Evolutionary conservation across 2,888 invertebrate species (phyloP), one percentile per base, ranked within the genome.

Genomic region (Tribolium freemani): DNA sequence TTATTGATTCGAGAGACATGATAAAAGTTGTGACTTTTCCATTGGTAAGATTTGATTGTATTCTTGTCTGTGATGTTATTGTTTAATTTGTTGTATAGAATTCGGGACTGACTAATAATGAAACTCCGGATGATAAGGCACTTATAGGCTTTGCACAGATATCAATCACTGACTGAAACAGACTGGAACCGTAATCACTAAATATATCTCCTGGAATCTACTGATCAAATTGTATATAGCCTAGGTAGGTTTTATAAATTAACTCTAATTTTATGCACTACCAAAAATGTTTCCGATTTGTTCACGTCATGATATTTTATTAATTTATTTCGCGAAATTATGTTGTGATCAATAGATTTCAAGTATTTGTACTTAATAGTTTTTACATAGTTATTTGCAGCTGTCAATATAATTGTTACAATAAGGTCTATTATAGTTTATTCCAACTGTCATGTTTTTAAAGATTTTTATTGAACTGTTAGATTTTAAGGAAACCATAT

Each of bases 111-210:
- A 90, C 89, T 75, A 90, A 91, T 63, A 94, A 93, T 81, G 96
- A 96, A 88, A 90, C 94, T 74, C 93, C 95, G 67, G 98, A 99
- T 87, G 98, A 99, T 87, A 96, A 96, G 84, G 94, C 97, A 51
- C 90, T 99, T 79, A 92, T 98, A 85, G 99, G 99, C 83, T 99
- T 93, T 90, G 99, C 99, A 86, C 98, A 99, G 89, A 94, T 99
- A 85, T 97, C 97, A 81, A 93, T 98, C 86, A 93, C 94, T 79
- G 96, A 96, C 90, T 96, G 83, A 83, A 81, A 81, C 67, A 77
- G 78, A 80, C 80, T 80, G 75, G 77, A 71, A 71, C 71, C 50
- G 51, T 67, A 54, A 61, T 71, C 74, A 44, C 57, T 68, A 71
- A 76, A 74, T 74, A 76, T 77, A 75, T 77, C 77, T 80, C 78